Evolutionary conservation across 2,113 vertebrate species (phyloP).

Genomic region (Sitta europaea): DNA sequence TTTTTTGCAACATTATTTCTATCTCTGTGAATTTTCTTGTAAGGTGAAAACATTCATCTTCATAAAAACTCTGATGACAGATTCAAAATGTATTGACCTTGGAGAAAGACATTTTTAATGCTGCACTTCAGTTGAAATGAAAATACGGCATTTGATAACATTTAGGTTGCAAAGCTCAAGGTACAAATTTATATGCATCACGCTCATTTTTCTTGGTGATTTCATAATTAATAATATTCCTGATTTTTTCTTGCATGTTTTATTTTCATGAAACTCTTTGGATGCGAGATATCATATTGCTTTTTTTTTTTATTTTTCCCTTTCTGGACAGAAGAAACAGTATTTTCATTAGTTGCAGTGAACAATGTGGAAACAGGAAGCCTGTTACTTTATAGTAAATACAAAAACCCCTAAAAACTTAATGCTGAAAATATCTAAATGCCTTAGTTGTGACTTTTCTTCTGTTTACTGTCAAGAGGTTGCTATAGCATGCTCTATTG

Average conservation of each 20-base stretch:
- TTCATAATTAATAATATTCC: not conserved
- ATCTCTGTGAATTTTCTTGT: not conserved
- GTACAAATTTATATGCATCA: not conserved
- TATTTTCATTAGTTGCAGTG: not conserved
- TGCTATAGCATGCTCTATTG: not conserved
- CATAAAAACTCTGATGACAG: not conserved
- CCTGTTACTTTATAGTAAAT: not conserved
- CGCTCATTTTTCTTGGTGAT: not conserved
- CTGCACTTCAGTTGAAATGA: not conserved
- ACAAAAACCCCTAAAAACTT: not conserved
- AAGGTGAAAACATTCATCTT: constrained; percentile 27
- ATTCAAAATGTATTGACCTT: constrained; percentile 17
- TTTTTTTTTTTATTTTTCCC: not conserved
- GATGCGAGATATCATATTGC: not conserved
- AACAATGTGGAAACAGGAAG: not conserved
- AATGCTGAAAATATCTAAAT: not conserved
- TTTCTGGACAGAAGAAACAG: not conserved
- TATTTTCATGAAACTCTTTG: not conserved
- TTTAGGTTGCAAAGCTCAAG: not conserved
- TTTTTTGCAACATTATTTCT: not conserved
- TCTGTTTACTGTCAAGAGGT: not conserved
- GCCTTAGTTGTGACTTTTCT: not conserved
- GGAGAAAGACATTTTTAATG: not conserved
- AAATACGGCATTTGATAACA: not conserved
- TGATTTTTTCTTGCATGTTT: not conserved